These are phyloP conservation scores for Brachionus paranguensis DNA, from an alignment of 1,140 invertebrate genomes.

Conservation along the genomic window DNA sequence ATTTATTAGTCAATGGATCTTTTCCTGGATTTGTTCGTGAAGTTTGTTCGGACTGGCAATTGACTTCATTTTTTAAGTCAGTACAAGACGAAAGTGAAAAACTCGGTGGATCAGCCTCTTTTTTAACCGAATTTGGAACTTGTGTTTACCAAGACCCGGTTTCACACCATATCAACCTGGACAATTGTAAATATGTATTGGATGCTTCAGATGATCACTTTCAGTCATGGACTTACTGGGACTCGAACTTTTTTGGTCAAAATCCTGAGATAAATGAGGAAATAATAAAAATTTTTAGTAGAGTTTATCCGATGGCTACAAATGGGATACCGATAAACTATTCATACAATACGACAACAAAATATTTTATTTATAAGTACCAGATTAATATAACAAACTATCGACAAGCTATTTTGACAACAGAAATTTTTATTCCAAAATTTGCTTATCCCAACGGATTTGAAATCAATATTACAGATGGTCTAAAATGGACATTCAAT, in stretches of 20 bases:
- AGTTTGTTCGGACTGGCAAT: constrained; percentile 6
- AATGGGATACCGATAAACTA: constrained; percentile 42
- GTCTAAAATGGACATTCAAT: neutral
- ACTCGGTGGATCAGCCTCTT: constrained; percentile 42
- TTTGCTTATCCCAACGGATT: constrained; percentile 44
- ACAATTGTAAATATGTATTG: constrained; percentile 44
- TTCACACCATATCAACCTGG: constrained; percentile 39
- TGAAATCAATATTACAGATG: neutral
- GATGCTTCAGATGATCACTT: constrained; percentile 42
- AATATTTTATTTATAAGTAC: constrained; percentile 41
- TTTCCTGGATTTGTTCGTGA: neutral
- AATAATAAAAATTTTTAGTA: constrained; percentile 41
- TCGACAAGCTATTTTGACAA: constrained; percentile 32
- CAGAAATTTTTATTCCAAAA: constrained; percentile 43
- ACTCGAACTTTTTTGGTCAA: constrained; percentile 41
- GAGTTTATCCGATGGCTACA: constrained; percentile 42
- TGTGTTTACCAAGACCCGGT: constrained; percentile 42
- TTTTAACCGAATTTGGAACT: constrained; percentile 46
- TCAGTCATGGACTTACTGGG: constrained; percentile 48
- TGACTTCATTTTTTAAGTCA: constrained; percentile 41
- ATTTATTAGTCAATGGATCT: constrained; percentile 12
- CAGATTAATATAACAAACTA: neutral
- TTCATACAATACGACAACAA: constrained; percentile 39
- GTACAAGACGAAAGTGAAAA: constrained; percentile 37
- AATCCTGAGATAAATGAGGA: neutral